Evolutionary conservation across 2,888 invertebrate species (phyloP).

Genomic region (Archaeoteleia sp.): DNA sequence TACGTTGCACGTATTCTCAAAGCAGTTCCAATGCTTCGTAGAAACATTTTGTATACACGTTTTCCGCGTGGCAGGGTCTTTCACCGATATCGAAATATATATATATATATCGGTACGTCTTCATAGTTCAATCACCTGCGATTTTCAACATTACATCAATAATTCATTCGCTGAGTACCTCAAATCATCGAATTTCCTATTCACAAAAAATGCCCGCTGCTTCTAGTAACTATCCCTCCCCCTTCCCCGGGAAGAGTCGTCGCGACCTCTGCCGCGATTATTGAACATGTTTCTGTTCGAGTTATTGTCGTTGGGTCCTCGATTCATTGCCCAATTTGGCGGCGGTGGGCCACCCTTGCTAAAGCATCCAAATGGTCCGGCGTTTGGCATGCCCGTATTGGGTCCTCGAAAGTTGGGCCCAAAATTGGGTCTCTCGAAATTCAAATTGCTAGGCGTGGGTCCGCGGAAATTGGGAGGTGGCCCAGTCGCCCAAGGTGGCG

Average conservation of each 20-base stretch:
- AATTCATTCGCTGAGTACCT: not conserved
- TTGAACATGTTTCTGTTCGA: conserved; percentile 33
- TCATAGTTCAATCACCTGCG: too few relatives aligned
- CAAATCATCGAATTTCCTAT: not conserved
- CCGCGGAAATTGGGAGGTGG: conserved; percentile 68
- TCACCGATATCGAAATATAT: too few relatives aligned
- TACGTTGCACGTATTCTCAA: conserved; percentile 12
- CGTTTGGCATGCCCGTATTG: conserved; percentile 54
- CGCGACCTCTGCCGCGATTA: conserved; percentile 34
- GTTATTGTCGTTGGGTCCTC: conserved; percentile 35
- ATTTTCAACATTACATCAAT: too few relatives aligned
- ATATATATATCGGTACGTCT: too few relatives aligned
- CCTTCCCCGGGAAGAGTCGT: conserved; percentile 35
- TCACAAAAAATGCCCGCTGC: conserved; percentile 4
- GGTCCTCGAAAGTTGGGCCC: conserved; percentile 66
- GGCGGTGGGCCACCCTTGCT: conserved; percentile 42
- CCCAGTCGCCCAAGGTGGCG: conserved; percentile 56
- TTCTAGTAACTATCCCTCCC: conserved; percentile 38
- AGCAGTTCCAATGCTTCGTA: not conserved
- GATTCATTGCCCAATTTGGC: conserved; percentile 38
- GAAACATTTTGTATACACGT: not conserved
- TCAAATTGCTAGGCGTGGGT: conserved; percentile 61
- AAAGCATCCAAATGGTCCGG: conserved; percentile 42
- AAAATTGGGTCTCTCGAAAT: conserved; percentile 68
- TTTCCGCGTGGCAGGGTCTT: too few relatives aligned